A percentile compares a stretch with the other conserved stretches of the same genome.
Conservation (phyloP, 2,888 invertebrate species). For the Conops quadrifasciatus region DNA sequence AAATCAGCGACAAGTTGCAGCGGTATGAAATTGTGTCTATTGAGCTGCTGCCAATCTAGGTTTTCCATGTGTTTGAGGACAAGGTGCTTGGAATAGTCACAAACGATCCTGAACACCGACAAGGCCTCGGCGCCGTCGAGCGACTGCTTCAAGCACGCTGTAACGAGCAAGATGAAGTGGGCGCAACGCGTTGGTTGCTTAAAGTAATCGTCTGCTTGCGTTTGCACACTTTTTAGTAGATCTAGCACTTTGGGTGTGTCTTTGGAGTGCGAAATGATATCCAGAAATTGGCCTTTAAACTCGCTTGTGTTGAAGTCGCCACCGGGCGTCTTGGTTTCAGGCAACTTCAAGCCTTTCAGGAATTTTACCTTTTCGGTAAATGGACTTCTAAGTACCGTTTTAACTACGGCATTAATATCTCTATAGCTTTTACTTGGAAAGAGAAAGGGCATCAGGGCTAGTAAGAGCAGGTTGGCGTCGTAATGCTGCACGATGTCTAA, state of each 20-base stretch:
- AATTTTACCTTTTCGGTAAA: slow-evolving; percentile 50
- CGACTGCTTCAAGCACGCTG: slow-evolving; percentile 51
- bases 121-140: slow-evolving; percentile 43
- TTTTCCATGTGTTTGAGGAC: slow-evolving; percentile 42
- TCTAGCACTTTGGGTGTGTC: slow-evolving; percentile 45
- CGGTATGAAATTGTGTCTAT: slow-evolving; percentile 66
- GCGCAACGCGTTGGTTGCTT: slow-evolving; percentile 50
- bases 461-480: slow-evolving; percentile 54
- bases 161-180: slow-evolving; percentile 53
- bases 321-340: neutral
- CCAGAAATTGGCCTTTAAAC: slow-evolving; percentile 55
- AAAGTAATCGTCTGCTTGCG: slow-evolving; percentile 46
- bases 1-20: slow-evolving; percentile 70
- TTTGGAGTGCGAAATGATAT: slow-evolving; percentile 47
- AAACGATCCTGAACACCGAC: slow-evolving; percentile 44
- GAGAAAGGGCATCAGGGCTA: slow-evolving; percentile 56
- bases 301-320: slow-evolving; percentile 43
- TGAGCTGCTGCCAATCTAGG: slow-evolving; percentile 57
- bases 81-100: slow-evolving; percentile 45
- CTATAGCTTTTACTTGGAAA: slow-evolving; percentile 48
- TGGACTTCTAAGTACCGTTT: slow-evolving; percentile 50
- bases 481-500: slow-evolving; percentile 64
- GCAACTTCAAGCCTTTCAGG: slow-evolving; percentile 44
- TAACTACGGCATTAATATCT: slow-evolving; percentile 40
- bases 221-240: slow-evolving; percentile 52